Base-by-base conservation (phyloP, 2,113 vertebrate genomes). In the Pluvianellus socialis region DNA sequence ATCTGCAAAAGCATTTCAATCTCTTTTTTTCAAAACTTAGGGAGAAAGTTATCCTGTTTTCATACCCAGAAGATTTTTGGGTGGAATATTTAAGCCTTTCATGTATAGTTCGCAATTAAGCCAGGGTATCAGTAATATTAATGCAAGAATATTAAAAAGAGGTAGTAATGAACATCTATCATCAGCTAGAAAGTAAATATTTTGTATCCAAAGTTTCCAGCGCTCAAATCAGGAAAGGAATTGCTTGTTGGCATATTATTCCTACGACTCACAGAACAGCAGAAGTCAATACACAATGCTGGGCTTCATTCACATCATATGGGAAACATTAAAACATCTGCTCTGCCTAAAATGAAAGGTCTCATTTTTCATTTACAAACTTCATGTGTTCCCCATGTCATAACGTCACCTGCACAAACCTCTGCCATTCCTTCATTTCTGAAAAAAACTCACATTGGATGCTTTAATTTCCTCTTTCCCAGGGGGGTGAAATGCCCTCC, bases 311-410 rank as follows among this genome's bases (percentile, higher is more conserved):
- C 42, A 28, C 23, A 28, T 13, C 35, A 2, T 9, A 59, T 19
- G 20, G 72, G 44, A 72, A 79, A 33, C 30, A 59, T 24, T 56
- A 40, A 72, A 79, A 92, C n/a, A 85, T 61, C 79, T 93, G 40
- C 35, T 73, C 40, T 70, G 62, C 75, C 71, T 42, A 18, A 44
- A 88, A 61, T 13, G 10, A 66, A 71, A 66, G 6, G 28, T 11
- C 10, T 50, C 16, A 8, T 12, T 86, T 92, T 80, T 58, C 28
- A 74, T 47, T 55, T 28, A 28, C 21, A 76, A 61, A 28, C 4
- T 61, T 42, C 13, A 4, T 1, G 10, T 2, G 0, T 26, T 68
- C 40, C 35, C 20, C 9, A 0, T 42, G 35, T 32, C 22, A 9
- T 30, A 59, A 14, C 20, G 40, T 67, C 77, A 85, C 55, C 47